Percentiles rank a stretch among this genome's conserved stretches.
These are phyloP conservation scores for Acronicta leporina DNA, from an alignment of 2,888 invertebrate genomes.

Conservation along the genomic window DNA sequence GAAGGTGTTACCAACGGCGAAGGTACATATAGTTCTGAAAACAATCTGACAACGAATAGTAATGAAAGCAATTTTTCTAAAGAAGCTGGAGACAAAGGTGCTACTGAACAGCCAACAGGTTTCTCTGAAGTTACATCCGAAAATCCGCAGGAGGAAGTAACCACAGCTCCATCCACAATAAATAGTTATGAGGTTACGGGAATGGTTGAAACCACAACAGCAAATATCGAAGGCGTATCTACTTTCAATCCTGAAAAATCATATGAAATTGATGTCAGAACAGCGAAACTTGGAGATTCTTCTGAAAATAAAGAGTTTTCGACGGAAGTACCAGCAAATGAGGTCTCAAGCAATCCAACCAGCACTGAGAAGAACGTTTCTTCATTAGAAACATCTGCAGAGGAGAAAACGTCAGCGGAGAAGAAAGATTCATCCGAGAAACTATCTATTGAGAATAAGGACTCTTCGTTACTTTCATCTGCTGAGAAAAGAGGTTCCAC, in stretches of 20 bases:
- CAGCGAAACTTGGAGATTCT: constrained; percentile 1
- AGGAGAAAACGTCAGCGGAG: background rate
- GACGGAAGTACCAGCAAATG: background rate
- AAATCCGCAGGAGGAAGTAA: too few relatives aligned
- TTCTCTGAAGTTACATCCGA: background rate
- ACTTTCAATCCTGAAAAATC: background rate
- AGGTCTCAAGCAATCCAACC: background rate
- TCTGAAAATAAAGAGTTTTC: background rate
- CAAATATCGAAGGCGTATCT: background rate
- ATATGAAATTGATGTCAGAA: background rate
- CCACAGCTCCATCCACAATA: too few relatives aligned
- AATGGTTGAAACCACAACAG: background rate
- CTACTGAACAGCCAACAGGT: background rate
- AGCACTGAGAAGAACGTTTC: background rate
- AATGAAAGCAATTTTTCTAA: background rate
- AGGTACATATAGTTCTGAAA: background rate
- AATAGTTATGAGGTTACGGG: background rate
- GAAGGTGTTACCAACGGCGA: background rate
- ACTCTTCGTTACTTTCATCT: background rate
- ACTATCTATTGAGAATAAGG: background rate
- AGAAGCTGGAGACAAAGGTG: background rate
- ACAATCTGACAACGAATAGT: background rate
- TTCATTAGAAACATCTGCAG: background rate
- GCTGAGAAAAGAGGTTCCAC: background rate
- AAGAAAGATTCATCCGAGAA: background rate